phyloP scores from a whole-genome alignment of 37 sponge, comb jelly and placozoan species.

The Beroe ovata region DNA sequence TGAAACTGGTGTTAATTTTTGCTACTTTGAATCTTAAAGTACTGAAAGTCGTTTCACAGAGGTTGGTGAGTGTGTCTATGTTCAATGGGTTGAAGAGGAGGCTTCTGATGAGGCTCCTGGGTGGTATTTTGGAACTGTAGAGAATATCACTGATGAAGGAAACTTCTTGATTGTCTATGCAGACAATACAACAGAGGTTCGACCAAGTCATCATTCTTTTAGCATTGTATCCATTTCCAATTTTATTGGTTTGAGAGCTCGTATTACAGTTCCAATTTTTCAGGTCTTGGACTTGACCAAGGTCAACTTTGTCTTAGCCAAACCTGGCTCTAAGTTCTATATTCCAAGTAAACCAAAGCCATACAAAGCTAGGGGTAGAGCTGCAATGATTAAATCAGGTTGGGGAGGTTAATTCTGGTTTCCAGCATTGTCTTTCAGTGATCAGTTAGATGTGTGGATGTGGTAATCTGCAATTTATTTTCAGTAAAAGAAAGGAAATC shows the following conservation, averaged over 20 bases:
- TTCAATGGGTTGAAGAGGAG: slow-evolving; percentile 62
- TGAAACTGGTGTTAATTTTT: neutral
- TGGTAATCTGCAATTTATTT: no score
- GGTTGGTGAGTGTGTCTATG: slow-evolving; percentile 44
- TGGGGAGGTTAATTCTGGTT: no score
- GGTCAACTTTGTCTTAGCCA: slow-evolving; percentile 36
- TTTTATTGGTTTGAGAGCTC: neutral
- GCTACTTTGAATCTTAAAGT: no score
- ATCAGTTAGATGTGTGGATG: no score
- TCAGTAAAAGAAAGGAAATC: no score
- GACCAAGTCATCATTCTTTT: no score
- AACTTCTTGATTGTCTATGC: neutral
- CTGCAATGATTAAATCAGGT: neutral
- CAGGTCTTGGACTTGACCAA: slow-evolving; percentile 37
- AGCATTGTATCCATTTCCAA: neutral
- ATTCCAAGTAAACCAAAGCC: neutral
- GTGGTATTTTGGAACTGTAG: slow-evolving; percentile 61
- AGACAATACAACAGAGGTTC: slow-evolving; percentile 45
- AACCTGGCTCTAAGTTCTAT: slow-evolving; percentile 27
- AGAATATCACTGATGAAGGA: slow-evolving; percentile 43
- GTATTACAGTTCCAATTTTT: no score
- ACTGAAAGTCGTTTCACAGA: no score
- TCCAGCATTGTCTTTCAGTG: no score
- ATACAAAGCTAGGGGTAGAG: neutral
- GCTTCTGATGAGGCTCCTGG: slow-evolving; percentile 60